phyloP scores from a whole-genome alignment of 2,888 invertebrate species.

The Lasius fuliginosus region DNA sequence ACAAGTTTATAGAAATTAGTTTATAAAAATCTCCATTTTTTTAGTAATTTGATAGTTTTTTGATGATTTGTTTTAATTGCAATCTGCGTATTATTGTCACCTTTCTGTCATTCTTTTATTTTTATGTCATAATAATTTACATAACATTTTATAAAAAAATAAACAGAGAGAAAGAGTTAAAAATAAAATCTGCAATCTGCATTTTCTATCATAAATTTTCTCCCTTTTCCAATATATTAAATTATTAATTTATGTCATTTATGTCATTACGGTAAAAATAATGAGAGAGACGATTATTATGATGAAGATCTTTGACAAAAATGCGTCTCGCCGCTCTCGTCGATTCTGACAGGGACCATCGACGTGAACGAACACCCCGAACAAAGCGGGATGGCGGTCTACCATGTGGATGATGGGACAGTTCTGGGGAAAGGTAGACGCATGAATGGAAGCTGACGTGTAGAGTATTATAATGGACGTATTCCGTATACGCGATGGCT shows the following conservation, averaged over 20 bases:
- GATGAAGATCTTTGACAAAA: background rate
- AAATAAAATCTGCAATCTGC: background rate
- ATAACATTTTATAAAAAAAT: background rate
- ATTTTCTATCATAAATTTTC: background rate
- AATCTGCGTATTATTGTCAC: background rate
- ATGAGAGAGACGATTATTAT: background rate
- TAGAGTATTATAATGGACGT: slow-evolving; percentile 61
- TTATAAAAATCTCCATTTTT: background rate
- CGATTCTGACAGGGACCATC: slow-evolving; percentile 3
- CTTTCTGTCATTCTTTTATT: background rate
- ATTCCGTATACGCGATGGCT: slow-evolving; percentile 36
- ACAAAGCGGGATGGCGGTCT: slow-evolving; percentile 63
- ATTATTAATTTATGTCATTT: background rate
- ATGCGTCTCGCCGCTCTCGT: slow-evolving; percentile 16
- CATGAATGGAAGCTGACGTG: slow-evolving; percentile 64
- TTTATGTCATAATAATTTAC: background rate
- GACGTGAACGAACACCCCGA: slow-evolving; percentile 48
- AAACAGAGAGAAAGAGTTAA: background rate
- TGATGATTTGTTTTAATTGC: background rate
- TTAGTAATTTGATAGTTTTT: background rate
- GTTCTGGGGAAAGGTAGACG: slow-evolving; percentile 2
- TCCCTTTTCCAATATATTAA: background rate
- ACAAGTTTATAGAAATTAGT: background rate
- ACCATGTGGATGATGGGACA: slow-evolving; percentile 65
- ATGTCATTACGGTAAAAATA: background rate